These are phyloP conservation scores for Bradypodion ventrale DNA, from an alignment of 2,797 vertebrate species.

Conservation along the genomic window DNA sequence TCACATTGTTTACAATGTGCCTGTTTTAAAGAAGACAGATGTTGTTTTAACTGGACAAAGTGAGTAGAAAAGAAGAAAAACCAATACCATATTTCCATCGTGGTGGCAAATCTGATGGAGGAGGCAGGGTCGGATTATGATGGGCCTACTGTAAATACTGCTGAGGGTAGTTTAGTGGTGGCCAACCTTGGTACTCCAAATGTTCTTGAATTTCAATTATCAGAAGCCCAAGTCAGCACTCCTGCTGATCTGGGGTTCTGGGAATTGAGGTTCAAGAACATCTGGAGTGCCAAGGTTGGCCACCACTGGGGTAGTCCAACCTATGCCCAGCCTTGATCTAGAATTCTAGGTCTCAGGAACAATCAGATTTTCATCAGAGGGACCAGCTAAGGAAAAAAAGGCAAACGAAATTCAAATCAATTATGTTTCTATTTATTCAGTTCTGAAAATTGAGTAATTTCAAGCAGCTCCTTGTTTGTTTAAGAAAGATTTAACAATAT, in stretches of 20 bases:
- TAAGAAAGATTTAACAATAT: not conserved
- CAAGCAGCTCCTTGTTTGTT: not conserved
- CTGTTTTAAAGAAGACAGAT: not conserved
- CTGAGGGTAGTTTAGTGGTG: not conserved
- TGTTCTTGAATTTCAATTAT: too few species aligned
- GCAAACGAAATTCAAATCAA: not conserved
- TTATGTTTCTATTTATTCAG: not conserved
- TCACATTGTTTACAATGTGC: too few species aligned
- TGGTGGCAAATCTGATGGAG: not conserved
- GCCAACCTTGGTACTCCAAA: too few species aligned
- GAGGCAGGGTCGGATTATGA: not conserved
- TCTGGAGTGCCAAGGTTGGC: too few species aligned
- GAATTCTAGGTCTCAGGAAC: not conserved
- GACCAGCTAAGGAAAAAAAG: not conserved
- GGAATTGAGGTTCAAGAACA: too few species aligned
- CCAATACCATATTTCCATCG: not conserved
- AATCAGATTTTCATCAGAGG: not conserved
- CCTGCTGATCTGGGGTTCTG: too few species aligned
- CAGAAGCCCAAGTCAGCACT: too few species aligned
- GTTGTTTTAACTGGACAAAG: not conserved
- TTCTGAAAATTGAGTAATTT: not conserved
- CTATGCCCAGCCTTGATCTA: not conserved
- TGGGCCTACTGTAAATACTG: not conserved
- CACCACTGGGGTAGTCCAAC: too few species aligned
- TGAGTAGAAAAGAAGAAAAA: not conserved